Conservation (phyloP, 2,113 vertebrate species). For the Larimichthys crocea region DNA sequence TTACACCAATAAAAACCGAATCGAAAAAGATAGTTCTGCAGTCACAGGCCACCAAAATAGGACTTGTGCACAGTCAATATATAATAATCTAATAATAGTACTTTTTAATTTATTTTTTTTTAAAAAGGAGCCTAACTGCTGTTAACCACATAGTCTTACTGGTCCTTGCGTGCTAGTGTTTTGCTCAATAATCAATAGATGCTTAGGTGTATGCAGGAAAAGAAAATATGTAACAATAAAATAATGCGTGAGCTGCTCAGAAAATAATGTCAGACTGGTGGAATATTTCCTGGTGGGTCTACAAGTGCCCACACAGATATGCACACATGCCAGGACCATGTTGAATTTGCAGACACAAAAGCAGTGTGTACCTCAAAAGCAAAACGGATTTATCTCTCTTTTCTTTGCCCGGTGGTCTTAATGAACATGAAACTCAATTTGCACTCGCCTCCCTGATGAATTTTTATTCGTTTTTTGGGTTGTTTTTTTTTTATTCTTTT, state of each 20-base stretch:
- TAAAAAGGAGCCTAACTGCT: not conserved
- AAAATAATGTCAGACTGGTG: not conserved
- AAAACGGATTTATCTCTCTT: conserved; percentile 26
- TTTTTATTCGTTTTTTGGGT: conserved; percentile 45
- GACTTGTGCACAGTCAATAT: not conserved
- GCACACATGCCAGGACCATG: not conserved
- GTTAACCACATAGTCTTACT: not conserved
- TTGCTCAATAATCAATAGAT: not conserved
- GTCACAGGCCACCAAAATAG: not conserved
- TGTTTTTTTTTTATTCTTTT: not conserved
- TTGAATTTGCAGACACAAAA: conserved; percentile 25
- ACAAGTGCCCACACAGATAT: not conserved
- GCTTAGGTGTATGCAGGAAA: not conserved
- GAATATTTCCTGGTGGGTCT: not conserved
- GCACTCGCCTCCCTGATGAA: conserved; percentile 21
- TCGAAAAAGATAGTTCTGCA: not conserved
- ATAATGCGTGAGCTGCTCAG: not conserved
- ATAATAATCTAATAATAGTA: not conserved
- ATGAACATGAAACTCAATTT: conserved; percentile 49
- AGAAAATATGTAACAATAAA: not conserved
- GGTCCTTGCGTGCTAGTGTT: no score
- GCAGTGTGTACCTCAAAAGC: conserved; percentile 31
- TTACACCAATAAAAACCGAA: not conserved
- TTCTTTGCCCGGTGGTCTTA: conserved; percentile 38
- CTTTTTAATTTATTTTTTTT: not conserved